Percentiles rank a stretch among this genome's conserved stretches.
Conservation (phyloP, 2,113 vertebrate genomes). For the Otis tarda region DNA sequence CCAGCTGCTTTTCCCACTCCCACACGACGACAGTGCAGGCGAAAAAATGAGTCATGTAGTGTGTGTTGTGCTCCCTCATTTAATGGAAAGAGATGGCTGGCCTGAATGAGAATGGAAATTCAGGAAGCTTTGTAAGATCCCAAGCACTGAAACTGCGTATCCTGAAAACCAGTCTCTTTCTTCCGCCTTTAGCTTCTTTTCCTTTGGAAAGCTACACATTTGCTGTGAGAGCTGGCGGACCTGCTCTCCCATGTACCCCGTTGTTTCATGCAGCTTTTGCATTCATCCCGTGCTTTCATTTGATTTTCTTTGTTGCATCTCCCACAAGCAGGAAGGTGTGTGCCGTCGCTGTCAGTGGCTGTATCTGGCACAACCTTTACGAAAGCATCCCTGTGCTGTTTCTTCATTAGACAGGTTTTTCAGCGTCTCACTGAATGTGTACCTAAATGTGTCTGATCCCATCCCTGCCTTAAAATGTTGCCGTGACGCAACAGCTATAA, state of each 20-base stretch:
- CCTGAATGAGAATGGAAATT: not conserved
- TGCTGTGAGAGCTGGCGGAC: not conserved
- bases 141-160: not conserved
- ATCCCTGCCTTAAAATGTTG: not conserved
- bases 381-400: not conserved
- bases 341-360: not conserved
- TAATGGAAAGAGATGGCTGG: not conserved
- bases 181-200: not conserved
- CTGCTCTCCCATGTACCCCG: fast-evolving
- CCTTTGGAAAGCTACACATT: not conserved
- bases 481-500: not conserved
- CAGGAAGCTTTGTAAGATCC: not conserved
- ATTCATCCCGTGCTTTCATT: not conserved
- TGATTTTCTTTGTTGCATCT: not conserved
- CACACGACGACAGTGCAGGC: not conserved
- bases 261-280: not conserved
- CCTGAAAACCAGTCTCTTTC: not conserved
- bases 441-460: not conserved
- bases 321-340: not conserved
- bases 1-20: slow-evolving; percentile 60
- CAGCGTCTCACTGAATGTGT: not conserved
- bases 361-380: not conserved
- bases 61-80: not conserved
- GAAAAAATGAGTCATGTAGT: not conserved
- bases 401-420: not conserved